phyloP scores from a whole-genome alignment of 2,797 vertebrate genomes.

The Enteromius mattozi region DNA sequence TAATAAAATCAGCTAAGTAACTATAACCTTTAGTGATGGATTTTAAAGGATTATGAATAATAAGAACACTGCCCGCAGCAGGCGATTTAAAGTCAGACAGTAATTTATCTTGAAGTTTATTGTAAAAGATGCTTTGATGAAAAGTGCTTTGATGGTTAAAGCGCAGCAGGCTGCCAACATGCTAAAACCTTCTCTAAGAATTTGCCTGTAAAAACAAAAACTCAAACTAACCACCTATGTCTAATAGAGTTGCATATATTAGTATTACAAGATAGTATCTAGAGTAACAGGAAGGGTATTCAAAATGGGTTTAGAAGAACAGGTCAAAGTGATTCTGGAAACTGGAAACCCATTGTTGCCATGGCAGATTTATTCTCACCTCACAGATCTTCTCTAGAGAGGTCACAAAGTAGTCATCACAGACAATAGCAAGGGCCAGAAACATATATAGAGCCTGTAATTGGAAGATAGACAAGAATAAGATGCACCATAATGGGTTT shows the following conservation, averaged over 20 bases:
- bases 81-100: neutral
- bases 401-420: conserved; percentile 90
- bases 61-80: neutral
- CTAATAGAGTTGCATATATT: neutral
- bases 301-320: neutral
- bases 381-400: conserved; percentile 91
- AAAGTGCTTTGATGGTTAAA: neutral
- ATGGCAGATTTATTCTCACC: conserved; percentile 71
- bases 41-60: neutral
- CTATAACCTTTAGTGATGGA: neutral
- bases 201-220: neutral
- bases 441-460: conserved; percentile 89
- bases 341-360: neutral
- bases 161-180: neutral
- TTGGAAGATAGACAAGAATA: neutral
- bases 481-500: neutral
- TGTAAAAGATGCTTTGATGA: neutral
- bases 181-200: neutral
- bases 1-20: neutral
- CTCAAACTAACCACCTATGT: neutral
- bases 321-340: neutral
- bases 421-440: conserved; percentile 88
- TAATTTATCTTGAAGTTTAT: neutral
- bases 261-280: neutral
- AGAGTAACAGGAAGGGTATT: neutral